Evolutionary conservation across 2,888 invertebrate genomes (phyloP).

Genomic region (Synergus itoensis): DNA sequence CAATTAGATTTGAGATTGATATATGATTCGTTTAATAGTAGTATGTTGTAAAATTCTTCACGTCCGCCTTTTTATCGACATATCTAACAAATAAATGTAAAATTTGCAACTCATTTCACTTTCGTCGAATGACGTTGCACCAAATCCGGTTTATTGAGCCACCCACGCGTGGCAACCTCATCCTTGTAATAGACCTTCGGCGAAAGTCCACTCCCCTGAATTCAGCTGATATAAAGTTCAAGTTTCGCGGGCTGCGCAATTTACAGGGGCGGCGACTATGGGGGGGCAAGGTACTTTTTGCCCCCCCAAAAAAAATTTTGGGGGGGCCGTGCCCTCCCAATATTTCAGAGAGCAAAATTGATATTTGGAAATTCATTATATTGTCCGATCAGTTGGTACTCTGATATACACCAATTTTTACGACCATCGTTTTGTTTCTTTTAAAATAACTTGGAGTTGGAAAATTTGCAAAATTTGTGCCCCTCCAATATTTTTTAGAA

Average conservation of each 20-base stretch:
- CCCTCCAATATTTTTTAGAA: no score
- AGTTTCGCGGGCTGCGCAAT: conserved; percentile 16
- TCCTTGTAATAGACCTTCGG: background rate
- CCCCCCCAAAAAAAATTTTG: no score
- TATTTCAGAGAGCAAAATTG: no score
- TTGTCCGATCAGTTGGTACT: no score
- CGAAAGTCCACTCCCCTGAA: conserved; percentile 27
- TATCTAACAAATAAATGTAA: background rate
- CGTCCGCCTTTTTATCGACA: background rate
- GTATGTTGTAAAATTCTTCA: background rate
- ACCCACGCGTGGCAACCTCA: background rate
- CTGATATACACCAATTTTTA: no score
- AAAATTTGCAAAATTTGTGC: no score
- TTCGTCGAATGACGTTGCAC: conserved; percentile 29
- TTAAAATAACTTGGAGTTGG: no score
- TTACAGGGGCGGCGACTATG: no score
- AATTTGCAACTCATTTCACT: background rate
- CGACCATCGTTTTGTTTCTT: no score
- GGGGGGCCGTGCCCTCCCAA: no score
- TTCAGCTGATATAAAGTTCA: conserved; percentile 22
- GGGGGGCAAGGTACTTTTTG: no score
- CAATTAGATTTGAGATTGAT: background rate
- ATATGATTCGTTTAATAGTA: background rate
- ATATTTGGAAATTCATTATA: no score
- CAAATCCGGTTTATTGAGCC: background rate